Evolutionary conservation across 2,113 vertebrate species (phyloP).

Genomic region (Sialia sialis): DNA sequence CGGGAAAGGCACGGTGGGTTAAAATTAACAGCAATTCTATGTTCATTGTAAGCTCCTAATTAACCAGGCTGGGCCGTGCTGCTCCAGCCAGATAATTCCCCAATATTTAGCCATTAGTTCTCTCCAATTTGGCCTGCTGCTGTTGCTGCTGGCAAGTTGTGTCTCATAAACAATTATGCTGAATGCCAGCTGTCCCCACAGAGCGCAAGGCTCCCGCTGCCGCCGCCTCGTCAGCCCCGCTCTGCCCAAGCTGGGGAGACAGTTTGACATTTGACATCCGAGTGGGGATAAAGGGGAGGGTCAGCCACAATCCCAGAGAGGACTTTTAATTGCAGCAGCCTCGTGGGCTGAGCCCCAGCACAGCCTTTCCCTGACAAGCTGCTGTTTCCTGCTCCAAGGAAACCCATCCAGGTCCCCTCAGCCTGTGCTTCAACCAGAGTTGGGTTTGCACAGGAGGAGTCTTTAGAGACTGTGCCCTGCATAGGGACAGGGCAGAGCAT

Average conservation of each 20-base stretch:
- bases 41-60: constrained; percentile 43
- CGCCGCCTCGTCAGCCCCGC: background rate
- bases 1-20: background rate
- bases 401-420: rapidly evolving
- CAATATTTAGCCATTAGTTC: constrained; percentile 41
- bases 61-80: background rate
- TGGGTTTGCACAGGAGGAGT: background rate
- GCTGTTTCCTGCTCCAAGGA: background rate
- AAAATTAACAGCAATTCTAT: constrained; percentile 20
- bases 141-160: constrained; percentile 42
- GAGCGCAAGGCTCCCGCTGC: background rate
- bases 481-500: too few relatives aligned
- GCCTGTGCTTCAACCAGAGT: background rate
- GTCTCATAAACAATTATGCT: constrained; percentile 41
- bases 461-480: background rate
- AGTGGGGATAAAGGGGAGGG: background rate
- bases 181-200: constrained; percentile 36
- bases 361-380: background rate
- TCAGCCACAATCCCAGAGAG: background rate
- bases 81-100: constrained; percentile 44
- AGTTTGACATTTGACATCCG: constrained; percentile 4
- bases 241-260: background rate
- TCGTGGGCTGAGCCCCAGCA: background rate
- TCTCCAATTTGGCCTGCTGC: constrained; percentile 45
- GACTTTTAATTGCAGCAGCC: background rate